Conservation (phyloP, 2,797 vertebrate species). For the Aselliscus stoliczkanus region DNA sequence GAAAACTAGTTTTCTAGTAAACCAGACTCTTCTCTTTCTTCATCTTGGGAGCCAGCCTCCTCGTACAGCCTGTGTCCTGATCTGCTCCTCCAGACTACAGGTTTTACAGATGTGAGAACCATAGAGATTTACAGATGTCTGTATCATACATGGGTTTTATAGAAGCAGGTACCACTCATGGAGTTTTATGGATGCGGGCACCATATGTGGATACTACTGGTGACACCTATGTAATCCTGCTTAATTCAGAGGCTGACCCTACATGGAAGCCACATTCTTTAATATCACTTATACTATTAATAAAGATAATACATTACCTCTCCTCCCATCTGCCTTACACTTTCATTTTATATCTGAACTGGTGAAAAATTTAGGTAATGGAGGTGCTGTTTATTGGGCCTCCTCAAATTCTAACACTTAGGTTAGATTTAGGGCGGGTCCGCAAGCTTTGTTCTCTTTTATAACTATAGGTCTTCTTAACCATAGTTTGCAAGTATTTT, state of each 20-base stretch:
- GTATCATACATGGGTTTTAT: not conserved
- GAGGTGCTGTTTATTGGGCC: not conserved
- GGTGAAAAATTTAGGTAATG: not conserved
- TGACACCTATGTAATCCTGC: not conserved
- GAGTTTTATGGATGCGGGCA: not conserved
- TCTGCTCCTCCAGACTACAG: not conserved
- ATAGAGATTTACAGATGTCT: not conserved
- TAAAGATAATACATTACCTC: not conserved
- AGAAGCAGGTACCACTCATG: not conserved
- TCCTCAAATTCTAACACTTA: not conserved
- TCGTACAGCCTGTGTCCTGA: not conserved
- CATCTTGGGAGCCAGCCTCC: not conserved
- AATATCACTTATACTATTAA: not conserved
- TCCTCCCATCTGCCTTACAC: not conserved
- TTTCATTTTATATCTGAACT: not conserved
- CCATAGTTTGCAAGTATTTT: not conserved
- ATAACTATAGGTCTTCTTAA: not conserved
- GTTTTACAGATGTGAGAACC: not conserved
- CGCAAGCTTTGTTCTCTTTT: not conserved
- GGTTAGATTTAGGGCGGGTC: not conserved
- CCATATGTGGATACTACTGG: not conserved
- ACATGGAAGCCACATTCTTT: not conserved
- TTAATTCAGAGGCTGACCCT: not conserved
- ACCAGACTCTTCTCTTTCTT: not conserved
- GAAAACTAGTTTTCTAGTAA: not conserved